Conservation (phyloP, 64 coral and sea anemone genomes). For the Hydrozoanthus tunicans region DNA sequence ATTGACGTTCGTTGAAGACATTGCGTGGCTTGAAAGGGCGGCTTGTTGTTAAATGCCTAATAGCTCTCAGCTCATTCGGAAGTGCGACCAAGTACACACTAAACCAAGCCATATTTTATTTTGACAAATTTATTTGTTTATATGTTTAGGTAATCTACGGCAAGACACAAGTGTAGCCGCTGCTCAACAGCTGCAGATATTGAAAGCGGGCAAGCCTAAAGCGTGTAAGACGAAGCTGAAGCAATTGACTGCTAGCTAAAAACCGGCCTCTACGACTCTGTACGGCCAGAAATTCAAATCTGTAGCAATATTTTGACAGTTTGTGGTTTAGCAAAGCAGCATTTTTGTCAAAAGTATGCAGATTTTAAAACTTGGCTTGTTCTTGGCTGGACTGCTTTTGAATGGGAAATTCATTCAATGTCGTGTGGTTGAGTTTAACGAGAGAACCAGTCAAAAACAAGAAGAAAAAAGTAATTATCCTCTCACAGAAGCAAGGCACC, state of each 20-base stretch:
- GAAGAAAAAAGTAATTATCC: not conserved
- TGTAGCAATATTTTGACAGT: not conserved
- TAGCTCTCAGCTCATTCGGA: not conserved
- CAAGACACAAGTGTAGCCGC: not conserved
- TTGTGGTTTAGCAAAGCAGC: not conserved
- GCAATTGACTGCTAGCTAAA: not conserved
- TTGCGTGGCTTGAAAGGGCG: not conserved
- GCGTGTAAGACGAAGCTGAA: constrained; percentile 34
- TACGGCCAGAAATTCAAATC: not conserved
- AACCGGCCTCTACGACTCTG: not conserved
- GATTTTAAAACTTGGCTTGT: constrained; percentile 1
- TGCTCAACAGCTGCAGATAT: constrained; percentile 4
- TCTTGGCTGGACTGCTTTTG: not conserved
- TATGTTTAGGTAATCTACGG: constrained; percentile 2
- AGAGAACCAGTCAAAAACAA: not conserved
- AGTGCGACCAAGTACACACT: not conserved
- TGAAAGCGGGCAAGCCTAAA: not conserved
- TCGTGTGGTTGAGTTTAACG: not conserved
- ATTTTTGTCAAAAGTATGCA: not conserved
- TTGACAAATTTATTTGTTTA: constrained; percentile 35
- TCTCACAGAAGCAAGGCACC: not conserved
- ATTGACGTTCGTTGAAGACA: not conserved
- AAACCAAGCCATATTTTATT: constrained; percentile 18
- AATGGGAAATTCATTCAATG: not conserved
- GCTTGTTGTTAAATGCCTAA: not conserved